These are phyloP conservation scores for Glomeris maerens DNA, from an alignment of 1,140 invertebrate species.

Conservation along the genomic window DNA sequence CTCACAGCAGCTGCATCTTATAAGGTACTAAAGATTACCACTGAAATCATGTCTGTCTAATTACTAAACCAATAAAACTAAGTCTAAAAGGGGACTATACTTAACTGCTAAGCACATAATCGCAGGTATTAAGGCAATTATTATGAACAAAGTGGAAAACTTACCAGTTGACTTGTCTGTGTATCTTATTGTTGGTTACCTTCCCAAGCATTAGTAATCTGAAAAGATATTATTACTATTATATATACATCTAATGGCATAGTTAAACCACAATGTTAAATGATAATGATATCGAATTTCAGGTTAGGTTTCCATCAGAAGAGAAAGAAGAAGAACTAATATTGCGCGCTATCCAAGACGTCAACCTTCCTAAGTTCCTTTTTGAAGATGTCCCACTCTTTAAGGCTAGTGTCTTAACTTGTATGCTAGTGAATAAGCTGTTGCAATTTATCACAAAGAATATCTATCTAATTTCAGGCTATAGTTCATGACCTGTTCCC, in stretches of 20 bases:
- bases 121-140: too few relatives aligned
- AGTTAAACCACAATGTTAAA: conserved; percentile 22
- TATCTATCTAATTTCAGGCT: conserved; percentile 56
- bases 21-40: conserved; percentile 18
- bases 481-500: conserved; percentile 87
- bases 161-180: too few relatives aligned
- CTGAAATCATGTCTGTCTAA: neutral
- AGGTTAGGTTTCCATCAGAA: conserved; percentile 37
- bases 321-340: conserved; percentile 39
- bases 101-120: too few relatives aligned
- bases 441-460: conserved; percentile 10
- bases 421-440: too few relatives aligned
- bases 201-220: too few relatives aligned
- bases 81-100: too few relatives aligned
- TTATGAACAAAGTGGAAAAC: too few relatives aligned
- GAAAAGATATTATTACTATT: neutral
- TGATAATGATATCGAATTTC: conserved; percentile 28
- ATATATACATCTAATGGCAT: neutral
- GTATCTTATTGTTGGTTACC: too few relatives aligned
- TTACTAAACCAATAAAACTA: too few relatives aligned
- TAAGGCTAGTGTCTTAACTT: conserved; percentile 35
- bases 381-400: conserved; percentile 76
- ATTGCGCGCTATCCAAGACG: conserved; percentile 38
- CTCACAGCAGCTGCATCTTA: conserved; percentile 36
- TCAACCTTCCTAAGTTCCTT: conserved; percentile 38